These are phyloP conservation scores for Apostichopus californicus DNA, from an alignment of 35 echinoderm and acorn worm species.

Conservation along the genomic window DNA sequence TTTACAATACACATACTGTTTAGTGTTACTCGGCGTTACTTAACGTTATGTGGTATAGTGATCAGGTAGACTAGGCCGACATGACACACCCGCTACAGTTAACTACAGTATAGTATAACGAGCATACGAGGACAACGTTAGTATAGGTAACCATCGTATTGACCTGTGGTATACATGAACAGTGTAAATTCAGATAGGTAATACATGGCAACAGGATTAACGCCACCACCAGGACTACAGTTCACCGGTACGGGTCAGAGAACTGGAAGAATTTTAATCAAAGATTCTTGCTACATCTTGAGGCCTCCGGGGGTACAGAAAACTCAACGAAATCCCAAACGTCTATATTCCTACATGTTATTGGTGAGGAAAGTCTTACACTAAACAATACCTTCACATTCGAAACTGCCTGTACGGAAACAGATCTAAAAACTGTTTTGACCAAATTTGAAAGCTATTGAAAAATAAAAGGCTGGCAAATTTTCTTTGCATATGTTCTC, in stretches of 20 bases:
- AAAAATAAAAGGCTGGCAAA: neutral
- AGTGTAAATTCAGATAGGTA: too few species aligned
- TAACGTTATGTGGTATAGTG: too few species aligned
- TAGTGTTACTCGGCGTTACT: too few species aligned
- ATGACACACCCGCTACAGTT: too few species aligned
- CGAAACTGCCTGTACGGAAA: neutral
- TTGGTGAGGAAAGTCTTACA: constrained; percentile 30
- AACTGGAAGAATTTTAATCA: constrained; percentile 57
- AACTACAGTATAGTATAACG: too few species aligned
- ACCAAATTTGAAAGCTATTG: constrained; percentile 14
- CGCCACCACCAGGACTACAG: constrained; percentile 13
- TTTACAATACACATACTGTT: too few species aligned
- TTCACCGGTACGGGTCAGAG: constrained; percentile 40
- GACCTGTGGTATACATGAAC: too few species aligned
- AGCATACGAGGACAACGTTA: too few species aligned
- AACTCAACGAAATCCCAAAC: constrained; percentile 18
- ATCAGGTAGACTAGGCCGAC: too few species aligned
- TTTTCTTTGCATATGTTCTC: neutral
- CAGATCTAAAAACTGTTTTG: constrained; percentile 6
- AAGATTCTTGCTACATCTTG: constrained; percentile 27
- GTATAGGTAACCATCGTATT: too few species aligned
- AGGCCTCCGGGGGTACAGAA: constrained; percentile 5
- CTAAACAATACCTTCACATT: constrained; percentile 60
- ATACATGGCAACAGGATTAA: neutral
- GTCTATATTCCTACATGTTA: constrained; percentile 47